phyloP scores from a whole-genome alignment of 2,888 invertebrate genomes.

The Sminthurinus aureus region DNA sequence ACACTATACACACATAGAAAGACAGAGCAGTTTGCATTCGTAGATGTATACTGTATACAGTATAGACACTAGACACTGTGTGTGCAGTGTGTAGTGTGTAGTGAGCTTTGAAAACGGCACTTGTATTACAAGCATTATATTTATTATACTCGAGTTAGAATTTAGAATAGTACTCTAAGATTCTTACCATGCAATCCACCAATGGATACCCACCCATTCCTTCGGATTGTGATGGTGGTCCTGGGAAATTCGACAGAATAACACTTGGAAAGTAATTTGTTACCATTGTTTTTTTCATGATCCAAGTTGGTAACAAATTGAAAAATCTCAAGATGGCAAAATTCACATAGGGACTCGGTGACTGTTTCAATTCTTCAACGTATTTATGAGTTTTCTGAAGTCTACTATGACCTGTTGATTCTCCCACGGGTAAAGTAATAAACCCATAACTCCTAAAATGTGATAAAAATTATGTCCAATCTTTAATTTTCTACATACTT shows the following conservation, averaged over 20 bases:
- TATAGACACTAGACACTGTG: too few relatives aligned
- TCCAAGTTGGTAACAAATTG: conserved; percentile 56
- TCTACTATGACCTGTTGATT: conserved; percentile 40
- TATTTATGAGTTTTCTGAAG: conserved; percentile 48
- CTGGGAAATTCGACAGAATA: conserved; percentile 55
- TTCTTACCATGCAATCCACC: conserved; percentile 54
- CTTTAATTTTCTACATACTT: background rate
- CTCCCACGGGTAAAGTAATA: conserved; percentile 52
- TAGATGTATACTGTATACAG: too few relatives aligned
- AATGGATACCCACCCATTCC: conserved; percentile 53
- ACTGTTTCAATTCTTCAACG: conserved; percentile 51
- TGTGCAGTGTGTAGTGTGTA: too few relatives aligned
- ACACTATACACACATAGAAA: too few relatives aligned
- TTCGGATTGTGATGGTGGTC: conserved; percentile 52
- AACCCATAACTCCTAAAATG: conserved; percentile 55
- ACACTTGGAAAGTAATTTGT: conserved; percentile 56
- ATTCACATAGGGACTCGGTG: conserved; percentile 53
- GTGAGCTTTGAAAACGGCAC: too few relatives aligned
- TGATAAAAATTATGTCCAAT: background rate
- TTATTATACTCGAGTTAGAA: too few relatives aligned
- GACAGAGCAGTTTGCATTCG: too few relatives aligned
- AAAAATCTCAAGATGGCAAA: conserved; percentile 55
- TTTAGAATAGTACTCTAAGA: too few relatives aligned
- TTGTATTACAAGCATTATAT: too few relatives aligned
- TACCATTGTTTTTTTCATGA: conserved; percentile 48